These are phyloP conservation scores for Gallinago paraguaiae DNA, from an alignment of 2,113 vertebrate species.

Conservation along the genomic window DNA sequence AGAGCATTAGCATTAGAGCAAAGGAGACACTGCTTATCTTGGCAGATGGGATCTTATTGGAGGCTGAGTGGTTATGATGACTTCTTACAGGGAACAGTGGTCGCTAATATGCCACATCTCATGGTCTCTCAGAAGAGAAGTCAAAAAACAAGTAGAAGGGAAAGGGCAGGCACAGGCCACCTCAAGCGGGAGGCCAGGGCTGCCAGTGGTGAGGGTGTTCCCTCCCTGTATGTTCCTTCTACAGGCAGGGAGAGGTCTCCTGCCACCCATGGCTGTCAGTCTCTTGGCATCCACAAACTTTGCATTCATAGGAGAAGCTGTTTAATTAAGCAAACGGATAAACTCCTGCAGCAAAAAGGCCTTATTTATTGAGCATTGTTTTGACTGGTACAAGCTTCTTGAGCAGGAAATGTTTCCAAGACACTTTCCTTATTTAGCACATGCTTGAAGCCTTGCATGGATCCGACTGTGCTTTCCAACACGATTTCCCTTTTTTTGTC, in stretches of 20 bases:
- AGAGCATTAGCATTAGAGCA: fast-evolving
- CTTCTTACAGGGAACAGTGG: not conserved
- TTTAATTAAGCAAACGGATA: slow-evolving; percentile 52
- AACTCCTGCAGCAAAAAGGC: slow-evolving; percentile 20
- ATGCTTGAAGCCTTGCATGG: not conserved
- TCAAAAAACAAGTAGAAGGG: not conserved
- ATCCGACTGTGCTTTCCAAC: slow-evolving; percentile 21
- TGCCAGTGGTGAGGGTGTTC: not conserved
- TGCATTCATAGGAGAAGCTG: not conserved
- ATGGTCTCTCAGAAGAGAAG: not conserved
- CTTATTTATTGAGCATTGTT: slow-evolving; percentile 55
- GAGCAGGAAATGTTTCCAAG: slow-evolving; percentile 42
- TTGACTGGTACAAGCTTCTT: slow-evolving; percentile 44
- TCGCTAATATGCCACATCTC: not conserved
- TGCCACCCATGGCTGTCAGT: not conserved
- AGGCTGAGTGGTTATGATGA: not conserved
- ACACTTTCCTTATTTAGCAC: slow-evolving; percentile 16
- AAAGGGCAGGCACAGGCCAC: not conserved
- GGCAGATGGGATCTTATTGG: not conserved
- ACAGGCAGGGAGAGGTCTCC: not conserved
- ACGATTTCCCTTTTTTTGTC: slow-evolving; percentile 53
- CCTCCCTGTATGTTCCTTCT: not conserved
- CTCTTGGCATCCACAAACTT: not conserved
- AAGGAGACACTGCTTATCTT: not conserved
- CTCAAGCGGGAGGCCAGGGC: not conserved